Evolutionary conservation across 1,140 invertebrate genomes (phyloP).

Genomic region (Drosophila repletoides): DNA sequence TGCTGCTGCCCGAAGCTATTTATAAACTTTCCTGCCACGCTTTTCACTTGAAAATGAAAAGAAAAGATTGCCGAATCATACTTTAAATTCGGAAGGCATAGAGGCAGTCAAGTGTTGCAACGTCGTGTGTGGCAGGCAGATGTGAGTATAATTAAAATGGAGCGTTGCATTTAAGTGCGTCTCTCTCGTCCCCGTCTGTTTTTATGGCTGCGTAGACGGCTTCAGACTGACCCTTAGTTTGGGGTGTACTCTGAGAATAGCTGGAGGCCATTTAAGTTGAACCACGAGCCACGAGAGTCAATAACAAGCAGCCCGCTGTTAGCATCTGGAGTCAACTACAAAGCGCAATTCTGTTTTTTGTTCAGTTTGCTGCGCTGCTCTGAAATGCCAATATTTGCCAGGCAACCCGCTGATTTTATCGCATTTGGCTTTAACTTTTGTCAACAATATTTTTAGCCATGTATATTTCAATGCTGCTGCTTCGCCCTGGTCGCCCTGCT

Average conservation of each 20-base stretch:
- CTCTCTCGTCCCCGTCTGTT: too few relatives aligned
- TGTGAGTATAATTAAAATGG: slow-evolving; percentile 65
- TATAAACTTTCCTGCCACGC: slow-evolving; percentile 35
- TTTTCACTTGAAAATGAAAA: slow-evolving; percentile 4
- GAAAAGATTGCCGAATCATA: too few relatives aligned
- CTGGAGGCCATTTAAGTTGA: slow-evolving; percentile 7
- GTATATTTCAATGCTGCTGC: slow-evolving; percentile 12
- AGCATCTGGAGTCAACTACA: slow-evolving; percentile 15
- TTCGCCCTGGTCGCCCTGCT: not conserved
- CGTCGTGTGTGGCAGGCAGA: slow-evolving; percentile 5
- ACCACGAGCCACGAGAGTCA: too few relatives aligned
- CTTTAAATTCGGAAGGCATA: slow-evolving; percentile 44
- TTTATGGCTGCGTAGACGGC: too few relatives aligned
- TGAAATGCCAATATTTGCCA: slow-evolving; percentile 33
- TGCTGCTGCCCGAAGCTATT: slow-evolving; percentile 12
- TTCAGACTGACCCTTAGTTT: too few relatives aligned
- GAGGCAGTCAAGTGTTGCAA: not conserved
- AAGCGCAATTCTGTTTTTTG: slow-evolving; percentile 15
- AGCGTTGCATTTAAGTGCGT: too few relatives aligned
- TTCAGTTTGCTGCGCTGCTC: slow-evolving; percentile 37
- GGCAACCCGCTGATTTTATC: slow-evolving; percentile 60
- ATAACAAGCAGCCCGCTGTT: slow-evolving; percentile 30
- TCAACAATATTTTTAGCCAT: slow-evolving; percentile 20
- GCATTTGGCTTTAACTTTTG: slow-evolving; percentile 26
- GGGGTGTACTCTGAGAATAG: not conserved